These are phyloP conservation scores for Pangasianodon hypophthalmus DNA, from an alignment of 2,113 vertebrate genomes.

Conservation along the genomic window DNA sequence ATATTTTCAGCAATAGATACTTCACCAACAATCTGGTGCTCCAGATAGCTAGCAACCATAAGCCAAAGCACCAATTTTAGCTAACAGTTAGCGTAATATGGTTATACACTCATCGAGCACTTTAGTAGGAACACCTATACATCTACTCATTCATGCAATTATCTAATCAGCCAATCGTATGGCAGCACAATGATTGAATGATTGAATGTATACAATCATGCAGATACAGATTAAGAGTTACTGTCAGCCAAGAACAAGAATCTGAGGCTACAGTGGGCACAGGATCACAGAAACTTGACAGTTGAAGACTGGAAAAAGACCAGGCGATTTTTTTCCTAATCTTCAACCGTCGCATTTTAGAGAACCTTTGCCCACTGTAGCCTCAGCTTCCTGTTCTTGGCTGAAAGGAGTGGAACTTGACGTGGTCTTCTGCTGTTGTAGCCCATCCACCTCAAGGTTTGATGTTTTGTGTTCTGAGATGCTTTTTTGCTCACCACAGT, in stretches of 20 bases:
- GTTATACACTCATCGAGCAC: neutral
- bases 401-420: neutral
- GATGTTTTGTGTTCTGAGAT: neutral
- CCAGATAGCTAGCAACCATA: neutral
- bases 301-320: neutral
- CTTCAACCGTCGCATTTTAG: neutral
- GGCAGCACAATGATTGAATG: neutral
- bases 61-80: neutral
- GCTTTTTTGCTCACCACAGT: neutral
- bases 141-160: neutral
- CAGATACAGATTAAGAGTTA: neutral
- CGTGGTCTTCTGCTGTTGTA: neutral
- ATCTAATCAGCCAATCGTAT: neutral
- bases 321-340: neutral
- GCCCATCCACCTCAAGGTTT: neutral
- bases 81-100: neutral
- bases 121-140: neutral
- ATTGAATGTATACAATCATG: neutral
- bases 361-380: neutral
- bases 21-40: neutral
- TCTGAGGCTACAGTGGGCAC: neutral
- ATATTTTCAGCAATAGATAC: neutral
- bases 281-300: neutral
- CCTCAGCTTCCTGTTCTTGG: neutral
- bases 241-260: neutral